Evolutionary conservation across 1,140 invertebrate species (phyloP).

Genomic region (Andricus grossulariae): DNA sequence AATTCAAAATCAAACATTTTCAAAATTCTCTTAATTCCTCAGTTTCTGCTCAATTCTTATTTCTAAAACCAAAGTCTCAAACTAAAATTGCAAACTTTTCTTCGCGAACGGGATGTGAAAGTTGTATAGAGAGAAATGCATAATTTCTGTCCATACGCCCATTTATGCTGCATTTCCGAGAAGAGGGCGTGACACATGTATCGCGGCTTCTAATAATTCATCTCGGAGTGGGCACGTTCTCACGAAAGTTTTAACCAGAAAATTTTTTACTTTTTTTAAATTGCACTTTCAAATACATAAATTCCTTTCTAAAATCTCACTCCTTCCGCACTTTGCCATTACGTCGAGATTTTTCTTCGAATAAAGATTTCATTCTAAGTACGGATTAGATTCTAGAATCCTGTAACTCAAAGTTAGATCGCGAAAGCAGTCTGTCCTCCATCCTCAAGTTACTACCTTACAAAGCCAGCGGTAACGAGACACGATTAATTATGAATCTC

Average conservation of each 20-base stretch:
- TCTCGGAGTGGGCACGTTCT: neutral
- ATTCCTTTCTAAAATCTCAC: constrained; percentile 61
- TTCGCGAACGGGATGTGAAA: constrained; percentile 61
- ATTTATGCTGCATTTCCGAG: constrained; percentile 45
- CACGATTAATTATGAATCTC: constrained; percentile 66
- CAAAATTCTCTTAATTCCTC: neutral
- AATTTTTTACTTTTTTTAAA: too few species aligned
- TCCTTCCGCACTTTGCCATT: constrained; percentile 40
- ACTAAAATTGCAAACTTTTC: neutral
- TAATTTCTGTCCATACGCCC: constrained; percentile 51
- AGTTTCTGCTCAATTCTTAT: neutral
- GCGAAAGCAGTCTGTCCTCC: constrained; percentile 51
- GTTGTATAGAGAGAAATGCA: constrained; percentile 57
- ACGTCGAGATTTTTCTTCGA: constrained; percentile 33
- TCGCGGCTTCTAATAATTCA: neutral
- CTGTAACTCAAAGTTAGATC: constrained; percentile 39
- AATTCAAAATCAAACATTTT: neutral
- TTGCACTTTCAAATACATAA: constrained; percentile 1
- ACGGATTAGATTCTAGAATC: constrained; percentile 21
- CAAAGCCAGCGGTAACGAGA: constrained; percentile 39
- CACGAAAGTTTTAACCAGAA: neutral
- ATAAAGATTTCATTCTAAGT: constrained; percentile 40
- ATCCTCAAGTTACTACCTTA: constrained; percentile 41
- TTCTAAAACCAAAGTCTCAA: neutral
- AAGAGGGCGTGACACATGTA: constrained; percentile 53